Evolutionary conservation across 2,888 invertebrate genomes (phyloP).

Genomic region (Erynnis tages): DNA sequence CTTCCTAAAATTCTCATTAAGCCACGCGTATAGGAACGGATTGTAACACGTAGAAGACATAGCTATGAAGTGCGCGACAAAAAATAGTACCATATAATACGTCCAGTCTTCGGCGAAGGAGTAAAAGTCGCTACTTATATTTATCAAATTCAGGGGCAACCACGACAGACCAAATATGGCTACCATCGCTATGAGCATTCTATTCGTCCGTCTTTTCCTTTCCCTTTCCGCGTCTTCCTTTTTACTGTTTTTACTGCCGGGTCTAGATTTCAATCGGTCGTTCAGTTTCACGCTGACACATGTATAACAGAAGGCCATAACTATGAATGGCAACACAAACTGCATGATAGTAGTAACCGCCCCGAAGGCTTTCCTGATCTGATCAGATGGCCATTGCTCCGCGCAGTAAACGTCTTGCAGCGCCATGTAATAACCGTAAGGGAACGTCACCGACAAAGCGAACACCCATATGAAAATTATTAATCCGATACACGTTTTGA

Average conservation of each 20-base stretch:
- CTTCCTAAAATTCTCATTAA: conserved; percentile 96
- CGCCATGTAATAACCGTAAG: conserved; percentile 91
- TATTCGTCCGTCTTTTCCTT: conserved; percentile 90
- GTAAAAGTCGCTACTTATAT: conserved; percentile 87
- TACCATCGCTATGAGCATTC: conserved; percentile 96
- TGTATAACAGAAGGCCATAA: conserved; percentile 93
- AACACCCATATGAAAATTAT: conserved; percentile 92
- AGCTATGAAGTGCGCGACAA: conserved; percentile 91
- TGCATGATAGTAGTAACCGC: conserved; percentile 91
- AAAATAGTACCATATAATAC: conserved; percentile 89
- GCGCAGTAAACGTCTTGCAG: conserved; percentile 82
- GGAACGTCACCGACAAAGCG: conserved; percentile 89
- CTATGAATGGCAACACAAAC: conserved; percentile 92
- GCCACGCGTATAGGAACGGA: conserved; percentile 96
- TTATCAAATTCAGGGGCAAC: conserved; percentile 91
- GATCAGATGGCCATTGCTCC: conserved; percentile 90
- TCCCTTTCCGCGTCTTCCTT: conserved; percentile 90
- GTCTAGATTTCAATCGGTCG: conserved; percentile 87
- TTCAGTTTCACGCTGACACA: conserved; percentile 89
- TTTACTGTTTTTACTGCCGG: conserved; percentile 87
- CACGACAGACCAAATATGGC: conserved; percentile 93
- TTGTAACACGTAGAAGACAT: conserved; percentile 98
- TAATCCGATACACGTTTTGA: conserved; percentile 87
- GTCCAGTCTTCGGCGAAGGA: conserved; percentile 83
- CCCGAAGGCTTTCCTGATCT: conserved; percentile 87